Percentiles rank a stretch among this genome's conserved stretches.
These are phyloP conservation scores for Candidula unifasciata DNA, from an alignment of 2,888 invertebrate genomes.

Conservation along the genomic window DNA sequence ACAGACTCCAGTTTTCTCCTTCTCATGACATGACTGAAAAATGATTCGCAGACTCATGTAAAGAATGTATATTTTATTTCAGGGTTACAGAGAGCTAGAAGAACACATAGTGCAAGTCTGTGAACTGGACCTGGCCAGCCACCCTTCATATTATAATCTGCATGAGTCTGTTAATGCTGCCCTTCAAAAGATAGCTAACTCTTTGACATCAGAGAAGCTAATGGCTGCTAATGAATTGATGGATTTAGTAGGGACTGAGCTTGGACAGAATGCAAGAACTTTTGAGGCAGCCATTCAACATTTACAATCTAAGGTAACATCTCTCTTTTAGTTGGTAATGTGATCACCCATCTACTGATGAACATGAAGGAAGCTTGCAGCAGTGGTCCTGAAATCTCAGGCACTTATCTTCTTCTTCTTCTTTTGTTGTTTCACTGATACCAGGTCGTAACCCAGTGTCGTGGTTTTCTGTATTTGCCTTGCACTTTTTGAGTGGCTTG, in stretches of 20 bases:
- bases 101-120: conserved; percentile 38
- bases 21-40: no score
- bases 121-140: conserved; percentile 47
- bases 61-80: neutral
- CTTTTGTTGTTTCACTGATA: no score
- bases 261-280: conserved; percentile 42
- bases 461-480: no score
- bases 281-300: conserved; percentile 50
- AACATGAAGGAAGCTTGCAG: neutral
- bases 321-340: neutral
- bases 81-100: conserved; percentile 51
- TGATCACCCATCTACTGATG: no score
- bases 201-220: conserved; percentile 54
- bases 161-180: conserved; percentile 50
- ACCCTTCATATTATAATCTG: conserved; percentile 46
- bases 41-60: no score
- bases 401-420: no score
- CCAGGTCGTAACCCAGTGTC: no score
- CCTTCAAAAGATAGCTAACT: conserved; percentile 54
- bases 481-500: no score
- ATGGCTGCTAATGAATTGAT: conserved; percentile 29
- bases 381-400: no score
- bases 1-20: no score
- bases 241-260: conserved; percentile 38
- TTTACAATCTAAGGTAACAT: conserved; percentile 54